Evolutionary conservation across 2,888 invertebrate species (phyloP).

Genomic region (Petrolisthes manimaculis): DNA sequence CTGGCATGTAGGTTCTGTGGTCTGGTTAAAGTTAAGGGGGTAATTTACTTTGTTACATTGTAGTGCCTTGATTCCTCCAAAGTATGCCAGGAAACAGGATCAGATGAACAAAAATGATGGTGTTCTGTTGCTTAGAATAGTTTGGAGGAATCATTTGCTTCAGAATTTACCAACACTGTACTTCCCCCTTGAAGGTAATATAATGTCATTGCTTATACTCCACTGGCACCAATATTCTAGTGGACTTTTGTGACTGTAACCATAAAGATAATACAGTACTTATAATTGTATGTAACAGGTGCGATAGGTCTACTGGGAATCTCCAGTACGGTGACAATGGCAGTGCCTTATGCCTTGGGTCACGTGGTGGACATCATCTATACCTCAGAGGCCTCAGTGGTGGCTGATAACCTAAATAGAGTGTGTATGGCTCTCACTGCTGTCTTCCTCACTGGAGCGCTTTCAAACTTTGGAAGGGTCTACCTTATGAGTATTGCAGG

Average conservation of each 20-base stretch:
- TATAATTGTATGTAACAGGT: slow-evolving; percentile 73
- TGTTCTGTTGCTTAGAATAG: no score
- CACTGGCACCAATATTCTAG: no score
- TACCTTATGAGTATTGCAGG: slow-evolving; percentile 91
- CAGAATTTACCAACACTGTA: no score
- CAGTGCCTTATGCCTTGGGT: slow-evolving; percentile 93
- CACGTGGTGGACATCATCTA: slow-evolving; percentile 93
- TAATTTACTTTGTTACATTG: no score
- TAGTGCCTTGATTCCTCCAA: no score
- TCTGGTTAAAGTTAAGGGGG: not conserved
- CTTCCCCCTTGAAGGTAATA: no score
- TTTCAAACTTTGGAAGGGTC: slow-evolving; percentile 91
- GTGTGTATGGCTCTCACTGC: slow-evolving; percentile 81
- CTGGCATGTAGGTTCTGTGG: slow-evolving; percentile 32
- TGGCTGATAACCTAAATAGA: slow-evolving; percentile 78
- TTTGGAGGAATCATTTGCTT: no score
- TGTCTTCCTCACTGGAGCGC: slow-evolving; percentile 88
- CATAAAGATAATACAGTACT: not conserved
- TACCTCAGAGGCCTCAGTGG: slow-evolving; percentile 72
- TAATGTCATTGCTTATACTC: not conserved
- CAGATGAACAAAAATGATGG: no score
- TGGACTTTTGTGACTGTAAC: no score
- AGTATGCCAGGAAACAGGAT: no score
- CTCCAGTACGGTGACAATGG: slow-evolving; percentile 93
- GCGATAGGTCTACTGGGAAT: slow-evolving; percentile 86